Conservation (phyloP, 2,888 invertebrate species). For the Pristionchus fissidentatus region DNA sequence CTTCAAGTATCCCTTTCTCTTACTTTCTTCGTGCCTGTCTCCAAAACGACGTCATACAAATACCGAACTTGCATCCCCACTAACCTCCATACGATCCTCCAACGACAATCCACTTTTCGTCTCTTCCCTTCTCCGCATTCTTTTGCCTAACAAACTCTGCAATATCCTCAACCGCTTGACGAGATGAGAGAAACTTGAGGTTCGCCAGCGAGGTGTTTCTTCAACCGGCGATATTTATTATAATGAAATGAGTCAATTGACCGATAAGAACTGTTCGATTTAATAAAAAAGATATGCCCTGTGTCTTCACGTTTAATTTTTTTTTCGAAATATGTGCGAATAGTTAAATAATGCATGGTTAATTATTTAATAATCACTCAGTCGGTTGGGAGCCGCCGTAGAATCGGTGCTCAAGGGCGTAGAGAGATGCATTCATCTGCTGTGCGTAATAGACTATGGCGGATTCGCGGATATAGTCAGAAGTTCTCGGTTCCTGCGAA, state of each 20-base stretch:
- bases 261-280: neutral
- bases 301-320: too few relatives aligned
- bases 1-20: neutral
- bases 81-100: slow-evolving; percentile 45
- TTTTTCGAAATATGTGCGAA: too few relatives aligned
- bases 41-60: too few relatives aligned
- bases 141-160: slow-evolving; percentile 14
- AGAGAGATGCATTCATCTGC: slow-evolving; percentile 86
- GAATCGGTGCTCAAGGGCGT: slow-evolving; percentile 91
- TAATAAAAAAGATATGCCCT: too few relatives aligned
- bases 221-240: neutral
- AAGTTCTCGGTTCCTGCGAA: neutral
- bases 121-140: neutral
- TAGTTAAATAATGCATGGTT: neutral
- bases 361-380: slow-evolving; percentile 79
- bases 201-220: slow-evolving; percentile 15
- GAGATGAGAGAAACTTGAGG: slow-evolving; percentile 26
- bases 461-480: neutral
- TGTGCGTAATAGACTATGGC: slow-evolving; percentile 79
- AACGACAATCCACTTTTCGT: slow-evolving; percentile 41
- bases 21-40: neutral
- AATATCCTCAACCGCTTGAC: slow-evolving; percentile 62
- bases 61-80: too few relatives aligned
- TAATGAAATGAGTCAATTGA: too few relatives aligned
- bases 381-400: slow-evolving; percentile 94